A percentile compares a stretch with the other conserved stretches of the same genome.
Evolutionary conservation across 1,140 invertebrate genomes (phyloP).

Genomic region (Monomorium pharaonis): DNA sequence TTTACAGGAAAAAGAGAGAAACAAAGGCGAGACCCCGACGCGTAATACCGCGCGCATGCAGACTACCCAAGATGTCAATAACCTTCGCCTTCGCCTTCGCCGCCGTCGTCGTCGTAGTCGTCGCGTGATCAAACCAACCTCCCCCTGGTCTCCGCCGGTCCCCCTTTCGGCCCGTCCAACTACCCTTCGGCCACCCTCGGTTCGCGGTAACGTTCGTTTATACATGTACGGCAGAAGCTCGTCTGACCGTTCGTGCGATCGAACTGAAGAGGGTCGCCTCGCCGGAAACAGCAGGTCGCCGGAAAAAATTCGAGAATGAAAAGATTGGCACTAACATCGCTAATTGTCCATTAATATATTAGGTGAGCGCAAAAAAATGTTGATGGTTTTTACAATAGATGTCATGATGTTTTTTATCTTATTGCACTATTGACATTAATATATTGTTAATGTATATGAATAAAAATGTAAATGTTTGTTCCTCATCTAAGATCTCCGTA

Average conservation of each 20-base stretch:
- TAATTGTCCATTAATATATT: not conserved
- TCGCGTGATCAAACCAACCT: slow-evolving; percentile 79
- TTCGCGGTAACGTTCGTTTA: slow-evolving; percentile 62
- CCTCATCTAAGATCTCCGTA: too few relatives aligned
- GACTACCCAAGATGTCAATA: slow-evolving; percentile 77
- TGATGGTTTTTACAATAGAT: too few relatives aligned
- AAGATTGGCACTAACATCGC: not conserved
- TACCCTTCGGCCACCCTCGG: slow-evolving; percentile 71
- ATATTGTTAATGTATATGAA: too few relatives aligned
- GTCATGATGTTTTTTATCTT: too few relatives aligned
- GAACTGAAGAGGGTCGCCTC: slow-evolving; percentile 26
- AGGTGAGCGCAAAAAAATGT: too few relatives aligned
- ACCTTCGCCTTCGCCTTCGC: slow-evolving; percentile 69
- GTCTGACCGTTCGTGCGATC: slow-evolving; percentile 42
- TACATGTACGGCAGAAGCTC: slow-evolving; percentile 17
- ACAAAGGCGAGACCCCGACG: not conserved
- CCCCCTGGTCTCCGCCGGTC: slow-evolving; percentile 39
- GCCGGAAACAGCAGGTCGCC: slow-evolving; percentile 10
- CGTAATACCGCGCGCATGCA: slow-evolving; percentile 33
- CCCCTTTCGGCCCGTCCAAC: slow-evolving; percentile 65
- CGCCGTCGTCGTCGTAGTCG: slow-evolving; percentile 73
- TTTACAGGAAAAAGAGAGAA: slow-evolving; percentile 15
- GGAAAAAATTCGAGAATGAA: slow-evolving; percentile 25
- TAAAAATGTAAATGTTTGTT: too few relatives aligned
- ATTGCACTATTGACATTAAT: too few relatives aligned